Evolutionary conservation across 2,888 invertebrate species (phyloP).

Genomic region (Melieria picta): DNA sequence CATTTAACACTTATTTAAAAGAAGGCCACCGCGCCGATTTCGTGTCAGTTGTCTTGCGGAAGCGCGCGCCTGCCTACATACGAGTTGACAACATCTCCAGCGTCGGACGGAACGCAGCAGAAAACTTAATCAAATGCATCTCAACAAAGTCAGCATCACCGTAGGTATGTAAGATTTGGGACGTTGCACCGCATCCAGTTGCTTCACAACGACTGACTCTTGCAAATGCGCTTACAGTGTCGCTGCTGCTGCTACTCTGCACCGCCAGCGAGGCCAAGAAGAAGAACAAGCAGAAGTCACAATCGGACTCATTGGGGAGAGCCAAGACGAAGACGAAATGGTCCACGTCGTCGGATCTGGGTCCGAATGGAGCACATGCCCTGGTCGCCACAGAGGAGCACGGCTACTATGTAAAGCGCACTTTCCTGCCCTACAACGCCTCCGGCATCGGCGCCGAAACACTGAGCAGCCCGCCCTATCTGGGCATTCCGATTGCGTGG

Average conservation of each 20-base stretch:
- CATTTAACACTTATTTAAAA: background rate
- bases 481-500: slow-evolving; percentile 60
- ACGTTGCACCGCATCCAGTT: background rate
- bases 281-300: slow-evolving; percentile 49
- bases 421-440: slow-evolving; percentile 47
- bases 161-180: slow-evolving; percentile 11
- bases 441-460: slow-evolving; percentile 23
- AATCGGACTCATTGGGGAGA: slow-evolving; percentile 42
- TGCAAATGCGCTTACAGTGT: slow-evolving; percentile 10
- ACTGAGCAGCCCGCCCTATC: slow-evolving; percentile 53
- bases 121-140: slow-evolving; percentile 9
- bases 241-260: slow-evolving; percentile 44
- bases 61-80: background rate
- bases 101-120: too few relatives aligned
- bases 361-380: slow-evolving; percentile 39
- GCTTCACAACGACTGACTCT: background rate
- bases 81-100: too few relatives aligned
- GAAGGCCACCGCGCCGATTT: background rate
- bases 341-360: slow-evolving; percentile 54
- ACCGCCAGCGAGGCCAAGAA: slow-evolving; percentile 48
- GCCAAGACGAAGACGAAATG: slow-evolving; percentile 60
- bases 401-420: slow-evolving; percentile 60
- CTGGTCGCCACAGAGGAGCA: slow-evolving; percentile 59
- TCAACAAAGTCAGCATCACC: slow-evolving; percentile 14
- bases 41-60: slow-evolving; percentile 8